These are phyloP conservation scores for Nymphicus hollandicus DNA, from an alignment of 2,113 vertebrate genomes.

Conservation along the genomic window DNA sequence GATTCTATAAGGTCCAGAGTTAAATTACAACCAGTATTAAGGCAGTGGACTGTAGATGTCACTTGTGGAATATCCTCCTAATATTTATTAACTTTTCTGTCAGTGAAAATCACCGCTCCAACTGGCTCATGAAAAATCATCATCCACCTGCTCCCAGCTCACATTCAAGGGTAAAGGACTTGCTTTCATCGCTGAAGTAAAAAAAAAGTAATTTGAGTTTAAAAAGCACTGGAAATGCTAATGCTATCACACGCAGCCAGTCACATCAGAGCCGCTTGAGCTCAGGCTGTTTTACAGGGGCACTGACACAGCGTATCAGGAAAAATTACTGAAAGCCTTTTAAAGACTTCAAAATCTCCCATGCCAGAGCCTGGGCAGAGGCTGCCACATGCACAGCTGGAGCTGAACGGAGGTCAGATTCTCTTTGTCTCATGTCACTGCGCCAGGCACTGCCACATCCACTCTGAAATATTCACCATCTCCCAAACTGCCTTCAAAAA, in stretches of 20 bases:
- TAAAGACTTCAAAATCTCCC: neutral
- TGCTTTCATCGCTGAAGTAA: neutral
- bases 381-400: neutral
- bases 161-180: neutral
- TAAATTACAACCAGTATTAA: constrained; percentile 30
- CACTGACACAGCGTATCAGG: neutral
- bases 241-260: neutral
- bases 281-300: neutral
- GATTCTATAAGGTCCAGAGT: neutral
- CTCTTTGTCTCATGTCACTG: rapidly evolving
- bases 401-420: rapidly evolving
- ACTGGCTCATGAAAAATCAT: neutral
- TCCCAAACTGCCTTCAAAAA: neutral
- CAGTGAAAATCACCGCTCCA: neutral
- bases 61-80: constrained; percentile 15
- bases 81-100: constrained; percentile 45
- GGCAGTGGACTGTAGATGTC: neutral
- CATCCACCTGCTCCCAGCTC: constrained; percentile 18
- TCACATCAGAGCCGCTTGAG: neutral
- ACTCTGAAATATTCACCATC: neutral
- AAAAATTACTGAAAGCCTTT: neutral
- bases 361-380: neutral
- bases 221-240: neutral
- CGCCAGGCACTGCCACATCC: neutral
- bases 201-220: neutral